Evolutionary conservation across 2,888 invertebrate species (phyloP).

Genomic region (Thymelicus lineola): DNA sequence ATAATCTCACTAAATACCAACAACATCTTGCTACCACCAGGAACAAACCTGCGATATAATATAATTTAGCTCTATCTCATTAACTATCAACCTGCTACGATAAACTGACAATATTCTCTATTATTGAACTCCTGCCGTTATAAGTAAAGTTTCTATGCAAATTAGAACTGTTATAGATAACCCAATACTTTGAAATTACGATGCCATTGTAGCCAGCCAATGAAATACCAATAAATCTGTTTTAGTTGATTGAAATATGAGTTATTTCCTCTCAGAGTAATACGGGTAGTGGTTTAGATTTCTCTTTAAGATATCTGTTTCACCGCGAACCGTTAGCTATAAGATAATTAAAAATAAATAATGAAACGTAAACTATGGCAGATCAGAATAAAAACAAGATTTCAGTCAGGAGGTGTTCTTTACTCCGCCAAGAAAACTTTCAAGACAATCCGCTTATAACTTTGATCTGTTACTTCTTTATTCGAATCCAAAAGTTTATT

Average conservation of each 20-base stretch:
- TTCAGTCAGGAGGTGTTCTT: too few relatives aligned
- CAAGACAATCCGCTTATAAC: too few relatives aligned
- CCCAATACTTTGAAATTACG: constrained; percentile 37
- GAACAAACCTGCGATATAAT: constrained; percentile 10
- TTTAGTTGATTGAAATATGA: constrained; percentile 39
- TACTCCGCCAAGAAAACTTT: too few relatives aligned
- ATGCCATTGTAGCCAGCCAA: constrained; percentile 37
- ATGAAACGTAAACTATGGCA: too few relatives aligned
- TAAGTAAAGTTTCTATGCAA: constrained; percentile 36
- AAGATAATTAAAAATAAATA: too few relatives aligned
- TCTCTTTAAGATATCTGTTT: constrained; percentile 22
- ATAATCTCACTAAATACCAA: too few relatives aligned
- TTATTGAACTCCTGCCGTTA: constrained; percentile 29
- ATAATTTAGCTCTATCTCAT: constrained; percentile 20
- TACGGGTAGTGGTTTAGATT: constrained; percentile 37
- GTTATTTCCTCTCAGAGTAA: constrained; percentile 37
- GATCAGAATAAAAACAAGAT: too few relatives aligned
- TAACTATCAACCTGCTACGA: constrained; percentile 27
- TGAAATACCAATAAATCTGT: constrained; percentile 39
- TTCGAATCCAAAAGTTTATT: too few relatives aligned
- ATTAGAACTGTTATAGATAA: constrained; percentile 37
- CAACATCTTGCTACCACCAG: constrained; percentile 34
- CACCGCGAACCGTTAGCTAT: not conserved
- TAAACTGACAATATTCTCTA: constrained; percentile 36
- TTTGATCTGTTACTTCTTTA: too few relatives aligned